These are phyloP conservation scores for Ophion ventricosus DNA, from an alignment of 2,888 invertebrate genomes.

Conservation along the genomic window DNA sequence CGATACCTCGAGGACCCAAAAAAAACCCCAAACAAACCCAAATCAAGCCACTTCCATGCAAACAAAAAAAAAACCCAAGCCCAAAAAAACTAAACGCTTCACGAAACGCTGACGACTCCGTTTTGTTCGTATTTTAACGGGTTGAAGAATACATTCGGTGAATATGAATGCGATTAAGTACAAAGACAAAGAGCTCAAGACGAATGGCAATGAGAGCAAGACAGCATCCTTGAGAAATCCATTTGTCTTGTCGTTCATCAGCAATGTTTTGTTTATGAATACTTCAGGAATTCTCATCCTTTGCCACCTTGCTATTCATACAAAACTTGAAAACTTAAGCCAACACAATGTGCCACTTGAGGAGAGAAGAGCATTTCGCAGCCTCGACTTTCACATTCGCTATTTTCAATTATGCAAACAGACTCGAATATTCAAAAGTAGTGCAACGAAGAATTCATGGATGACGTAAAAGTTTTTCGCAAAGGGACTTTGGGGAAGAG, in stretches of 20 bases:
- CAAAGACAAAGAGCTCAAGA: too few species aligned
- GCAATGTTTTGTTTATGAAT: slow-evolving; percentile 19
- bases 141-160: too few species aligned
- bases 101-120: too few species aligned
- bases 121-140: too few species aligned
- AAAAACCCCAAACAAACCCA: too few species aligned
- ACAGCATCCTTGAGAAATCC: neutral
- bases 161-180: too few species aligned
- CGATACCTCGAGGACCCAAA: too few species aligned
- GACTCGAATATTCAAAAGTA: neutral
- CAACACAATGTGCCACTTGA: slow-evolving; percentile 25
- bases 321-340: slow-evolving; percentile 21
- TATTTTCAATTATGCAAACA: slow-evolving; percentile 50
- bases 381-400: slow-evolving; percentile 35
- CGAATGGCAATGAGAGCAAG: neutral
- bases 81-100: too few species aligned
- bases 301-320: neutral
- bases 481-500: neutral
- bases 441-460: slow-evolving; percentile 30
- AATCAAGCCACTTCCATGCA: too few species aligned
- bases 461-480: slow-evolving; percentile 41
- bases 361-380: slow-evolving; percentile 21
- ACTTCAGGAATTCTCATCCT: neutral
- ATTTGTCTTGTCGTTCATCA: neutral
- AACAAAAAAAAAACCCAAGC: too few species aligned